Conservation (phyloP, 2,888 invertebrate species). For the Adelognathus sp. region DNA sequence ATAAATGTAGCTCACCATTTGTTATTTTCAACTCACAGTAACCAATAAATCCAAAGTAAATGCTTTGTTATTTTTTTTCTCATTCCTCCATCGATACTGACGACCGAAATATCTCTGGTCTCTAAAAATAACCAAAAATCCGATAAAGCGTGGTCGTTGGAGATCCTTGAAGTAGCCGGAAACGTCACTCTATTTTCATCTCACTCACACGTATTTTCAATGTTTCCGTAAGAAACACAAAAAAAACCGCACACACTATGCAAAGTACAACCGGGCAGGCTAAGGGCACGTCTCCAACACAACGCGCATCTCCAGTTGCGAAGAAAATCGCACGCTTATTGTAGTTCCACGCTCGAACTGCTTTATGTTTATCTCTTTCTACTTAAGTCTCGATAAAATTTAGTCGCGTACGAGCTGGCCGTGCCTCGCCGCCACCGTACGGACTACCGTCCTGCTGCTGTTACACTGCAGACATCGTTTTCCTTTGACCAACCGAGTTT, state of each 20-base stretch:
- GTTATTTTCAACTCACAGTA: not conserved
- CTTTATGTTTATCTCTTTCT: conserved; percentile 15
- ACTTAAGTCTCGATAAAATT: conserved; percentile 13
- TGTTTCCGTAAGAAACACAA: not conserved
- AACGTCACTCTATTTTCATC: not conserved
- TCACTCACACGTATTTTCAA: not conserved
- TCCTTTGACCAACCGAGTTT: conserved; percentile 23
- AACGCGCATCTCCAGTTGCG: conserved; percentile 4
- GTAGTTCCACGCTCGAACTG: conserved; percentile 14
- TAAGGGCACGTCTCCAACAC: conserved; percentile 27
- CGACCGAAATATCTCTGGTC: not conserved
- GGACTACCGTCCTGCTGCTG: conserved; percentile 28
- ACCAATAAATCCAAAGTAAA: not conserved
- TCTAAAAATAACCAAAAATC: not conserved
- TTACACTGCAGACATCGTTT: not conserved
- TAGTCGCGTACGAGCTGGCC: conserved; percentile 25
- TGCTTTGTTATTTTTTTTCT: not conserved
- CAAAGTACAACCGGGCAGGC: not conserved
- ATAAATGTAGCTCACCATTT: not conserved
- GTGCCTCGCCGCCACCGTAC: conserved; percentile 46
- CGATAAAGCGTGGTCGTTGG: not conserved
- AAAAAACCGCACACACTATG: conserved; percentile 3
- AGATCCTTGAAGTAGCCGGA: not conserved
- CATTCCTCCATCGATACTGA: not conserved
- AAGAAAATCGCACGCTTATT: conserved; percentile 28